Conservation (phyloP, 37 sponge, comb jelly and placozoan species). For the Geodia barretti region DNA sequence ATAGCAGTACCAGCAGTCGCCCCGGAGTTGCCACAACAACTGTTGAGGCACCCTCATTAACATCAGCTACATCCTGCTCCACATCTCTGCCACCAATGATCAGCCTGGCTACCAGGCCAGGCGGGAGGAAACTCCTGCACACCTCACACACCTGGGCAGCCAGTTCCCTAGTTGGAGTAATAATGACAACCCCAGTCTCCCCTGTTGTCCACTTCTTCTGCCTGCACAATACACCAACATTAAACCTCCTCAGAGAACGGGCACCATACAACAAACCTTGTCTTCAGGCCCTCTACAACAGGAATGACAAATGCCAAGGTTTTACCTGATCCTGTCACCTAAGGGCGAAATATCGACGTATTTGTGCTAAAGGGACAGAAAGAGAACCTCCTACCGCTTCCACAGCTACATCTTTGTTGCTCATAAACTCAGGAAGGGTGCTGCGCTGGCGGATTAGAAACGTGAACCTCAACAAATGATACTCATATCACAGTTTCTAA, state of each 20-base stretch:
- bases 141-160: conserved; percentile 88
- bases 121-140: conserved; percentile 46
- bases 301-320: conserved; percentile 98
- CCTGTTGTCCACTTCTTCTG: neutral
- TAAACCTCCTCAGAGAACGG: no score
- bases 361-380: neutral
- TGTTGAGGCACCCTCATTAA: conserved; percentile 35
- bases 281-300: conserved; percentile 71
- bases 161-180: conserved; percentile 96
- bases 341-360: neutral
- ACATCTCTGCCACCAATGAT: conserved; percentile 82
- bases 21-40: conserved; percentile 87
- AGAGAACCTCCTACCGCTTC: conserved; percentile 74
- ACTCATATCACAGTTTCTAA: neutral
- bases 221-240: no score
- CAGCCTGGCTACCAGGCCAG: conserved; percentile 26
- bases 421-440: conserved; percentile 83
- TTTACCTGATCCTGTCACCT: conserved; percentile 95
- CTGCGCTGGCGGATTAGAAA: conserved; percentile 48
- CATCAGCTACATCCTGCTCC: conserved; percentile 16
- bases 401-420: conserved; percentile 93
- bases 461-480: neutral
- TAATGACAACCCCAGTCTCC: conserved; percentile 60
- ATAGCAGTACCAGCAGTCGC: conserved; percentile 77
- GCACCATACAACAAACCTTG: neutral